Evolutionary conservation across 2,888 invertebrate genomes (phyloP).

Genomic region (Xestobium rufovillosum): DNA sequence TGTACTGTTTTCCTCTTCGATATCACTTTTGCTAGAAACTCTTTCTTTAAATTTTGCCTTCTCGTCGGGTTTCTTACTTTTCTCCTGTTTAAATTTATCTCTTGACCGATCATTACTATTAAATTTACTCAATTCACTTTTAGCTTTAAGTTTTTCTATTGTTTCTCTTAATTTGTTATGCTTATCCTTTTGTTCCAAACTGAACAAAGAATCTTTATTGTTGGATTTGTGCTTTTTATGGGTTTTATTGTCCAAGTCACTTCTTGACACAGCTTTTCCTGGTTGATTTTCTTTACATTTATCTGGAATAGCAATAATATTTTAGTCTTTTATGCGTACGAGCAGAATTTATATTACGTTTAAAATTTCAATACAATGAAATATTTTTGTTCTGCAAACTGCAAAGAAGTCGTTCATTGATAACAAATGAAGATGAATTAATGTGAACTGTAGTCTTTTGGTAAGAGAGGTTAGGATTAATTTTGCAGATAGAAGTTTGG

Average conservation of each 20-base stretch:
- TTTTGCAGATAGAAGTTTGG: too few species aligned
- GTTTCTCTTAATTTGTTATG: slow-evolving; percentile 45
- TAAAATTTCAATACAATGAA: too few species aligned
- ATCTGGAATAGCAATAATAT: too few species aligned
- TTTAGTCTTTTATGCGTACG: too few species aligned
- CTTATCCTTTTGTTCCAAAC: slow-evolving; percentile 38
- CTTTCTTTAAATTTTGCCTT: slow-evolving; percentile 26
- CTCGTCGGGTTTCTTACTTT: slow-evolving; percentile 25
- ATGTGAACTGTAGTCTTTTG: too few species aligned
- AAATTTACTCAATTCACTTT: slow-evolving; percentile 49
- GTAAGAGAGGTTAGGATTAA: too few species aligned
- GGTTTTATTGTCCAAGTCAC: neutral
- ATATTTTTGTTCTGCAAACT: too few species aligned
- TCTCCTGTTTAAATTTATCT: slow-evolving; percentile 33
- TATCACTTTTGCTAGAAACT: slow-evolving; percentile 27
- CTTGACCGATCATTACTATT: slow-evolving; percentile 24
- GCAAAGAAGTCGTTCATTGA: too few species aligned
- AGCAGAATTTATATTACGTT: too few species aligned
- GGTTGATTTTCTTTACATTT: too few species aligned
- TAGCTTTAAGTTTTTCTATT: slow-evolving; percentile 58
- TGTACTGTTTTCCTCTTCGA: slow-evolving; percentile 32
- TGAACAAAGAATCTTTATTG: neutral
- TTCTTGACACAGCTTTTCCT: too few species aligned
- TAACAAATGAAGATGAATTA: too few species aligned
- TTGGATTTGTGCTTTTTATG: neutral